phyloP scores from a whole-genome alignment of 2,113 vertebrate genomes.

The Chroicocephalus ridibundus region DNA sequence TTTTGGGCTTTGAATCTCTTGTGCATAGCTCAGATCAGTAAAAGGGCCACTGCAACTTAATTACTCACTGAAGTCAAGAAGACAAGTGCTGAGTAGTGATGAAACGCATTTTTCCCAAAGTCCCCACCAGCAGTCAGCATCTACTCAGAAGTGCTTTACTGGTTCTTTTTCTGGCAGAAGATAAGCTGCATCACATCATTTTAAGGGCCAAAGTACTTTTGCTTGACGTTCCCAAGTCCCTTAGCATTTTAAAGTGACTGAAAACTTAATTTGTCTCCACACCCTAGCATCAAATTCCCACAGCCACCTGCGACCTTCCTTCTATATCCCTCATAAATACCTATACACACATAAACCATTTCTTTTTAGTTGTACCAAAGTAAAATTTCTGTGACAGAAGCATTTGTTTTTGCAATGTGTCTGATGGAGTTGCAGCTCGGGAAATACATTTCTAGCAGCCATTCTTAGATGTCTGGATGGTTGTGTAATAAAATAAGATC shows the following conservation, averaged over 20 bases:
- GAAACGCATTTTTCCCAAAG: not conserved
- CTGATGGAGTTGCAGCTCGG: not conserved
- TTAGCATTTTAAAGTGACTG: not conserved
- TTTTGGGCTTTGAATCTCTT: not conserved
- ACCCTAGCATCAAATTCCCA: not conserved
- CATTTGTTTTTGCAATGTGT: not conserved
- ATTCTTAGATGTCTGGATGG: not conserved
- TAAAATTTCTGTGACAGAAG: not conserved
- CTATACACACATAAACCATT: not conserved
- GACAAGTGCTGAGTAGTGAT: conserved; percentile 11
- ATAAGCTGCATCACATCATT: not conserved
- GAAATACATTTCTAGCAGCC: not conserved
- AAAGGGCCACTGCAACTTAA: conserved; percentile 14
- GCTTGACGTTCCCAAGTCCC: not conserved
- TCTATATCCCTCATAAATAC: not conserved
- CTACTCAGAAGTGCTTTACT: not conserved
- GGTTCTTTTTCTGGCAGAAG: not conserved
- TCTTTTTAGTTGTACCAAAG: not conserved
- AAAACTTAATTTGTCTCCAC: not conserved
- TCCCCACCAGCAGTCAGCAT: not conserved
- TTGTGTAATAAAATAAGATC: not conserved
- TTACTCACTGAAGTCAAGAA: not conserved
- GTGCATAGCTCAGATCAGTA: not conserved
- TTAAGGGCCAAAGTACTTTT: not conserved
- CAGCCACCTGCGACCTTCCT: not conserved